A percentile compares a stretch with the other conserved stretches of the same genome.
Conservation (phyloP, 2,797 vertebrate genomes). For the Propithecus deckenii region DNA sequence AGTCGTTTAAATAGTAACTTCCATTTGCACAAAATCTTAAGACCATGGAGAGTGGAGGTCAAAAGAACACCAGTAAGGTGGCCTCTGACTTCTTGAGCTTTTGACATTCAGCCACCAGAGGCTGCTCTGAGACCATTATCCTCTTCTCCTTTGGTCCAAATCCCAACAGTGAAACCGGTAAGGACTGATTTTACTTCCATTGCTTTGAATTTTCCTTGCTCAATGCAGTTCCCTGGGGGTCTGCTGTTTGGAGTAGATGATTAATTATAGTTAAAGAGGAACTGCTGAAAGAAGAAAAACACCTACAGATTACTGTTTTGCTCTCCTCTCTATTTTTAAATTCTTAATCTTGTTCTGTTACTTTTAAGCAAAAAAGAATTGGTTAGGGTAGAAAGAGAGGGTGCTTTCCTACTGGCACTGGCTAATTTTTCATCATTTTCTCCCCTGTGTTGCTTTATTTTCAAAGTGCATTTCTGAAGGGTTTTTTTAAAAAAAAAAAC, state of each 20-base stretch:
- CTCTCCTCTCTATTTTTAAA: conserved; percentile 52
- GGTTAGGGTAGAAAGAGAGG: background rate
- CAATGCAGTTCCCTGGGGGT: conserved; percentile 64
- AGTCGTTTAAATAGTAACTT: conserved; percentile 25
- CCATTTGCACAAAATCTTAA: conserved; percentile 14
- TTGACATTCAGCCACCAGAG: conserved; percentile 77
- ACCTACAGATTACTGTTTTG: conserved; percentile 19
- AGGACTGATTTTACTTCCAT: conserved; percentile 44
- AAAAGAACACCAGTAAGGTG: background rate
- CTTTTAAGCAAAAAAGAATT: conserved; percentile 54
- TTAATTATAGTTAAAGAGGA: conserved; percentile 59
- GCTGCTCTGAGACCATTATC: conserved; percentile 73
- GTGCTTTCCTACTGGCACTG: conserved; percentile 25
- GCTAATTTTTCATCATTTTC: conserved; percentile 39
- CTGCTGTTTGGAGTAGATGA: conserved; percentile 57
- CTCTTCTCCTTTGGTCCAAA: conserved; percentile 17
- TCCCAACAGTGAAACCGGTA: conserved; percentile 32
- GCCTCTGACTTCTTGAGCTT: conserved; percentile 64
- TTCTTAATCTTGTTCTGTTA: conserved; percentile 54
- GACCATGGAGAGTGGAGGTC: background rate
- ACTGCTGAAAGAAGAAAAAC: conserved; percentile 44
- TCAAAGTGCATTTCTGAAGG: conserved; percentile 45
- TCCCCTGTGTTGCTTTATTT: background rate
- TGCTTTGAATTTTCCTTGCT: conserved; percentile 42
- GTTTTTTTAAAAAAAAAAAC: background rate